Percentiles rank a stretch among this genome's conserved stretches.
These are phyloP conservation scores for Ladona fulva DNA, from an alignment of 1,140 invertebrate genomes.

Conservation along the genomic window DNA sequence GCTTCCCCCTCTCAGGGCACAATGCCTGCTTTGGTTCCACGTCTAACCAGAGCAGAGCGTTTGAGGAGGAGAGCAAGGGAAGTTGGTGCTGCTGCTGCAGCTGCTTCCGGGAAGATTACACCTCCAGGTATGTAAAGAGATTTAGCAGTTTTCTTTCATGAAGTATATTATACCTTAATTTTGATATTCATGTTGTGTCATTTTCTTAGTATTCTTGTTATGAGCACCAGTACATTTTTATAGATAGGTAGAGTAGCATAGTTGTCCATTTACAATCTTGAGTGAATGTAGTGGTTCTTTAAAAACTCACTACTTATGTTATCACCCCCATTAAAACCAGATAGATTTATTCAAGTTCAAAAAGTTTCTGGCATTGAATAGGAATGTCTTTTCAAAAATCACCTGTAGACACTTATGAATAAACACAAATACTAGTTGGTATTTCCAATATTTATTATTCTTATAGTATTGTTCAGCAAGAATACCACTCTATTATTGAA, in stretches of 20 bases:
- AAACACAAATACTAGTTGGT: too few relatives aligned
- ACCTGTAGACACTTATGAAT: too few relatives aligned
- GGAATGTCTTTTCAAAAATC: too few relatives aligned
- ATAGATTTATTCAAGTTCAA: too few relatives aligned
- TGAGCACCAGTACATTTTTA: neutral
- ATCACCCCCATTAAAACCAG: too few relatives aligned
- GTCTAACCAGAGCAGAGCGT: conserved; percentile 44
- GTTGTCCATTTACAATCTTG: too few relatives aligned
- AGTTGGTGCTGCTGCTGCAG: conserved; percentile 28
- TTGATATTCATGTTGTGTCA: neutral
- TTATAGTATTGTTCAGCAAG: too few relatives aligned
- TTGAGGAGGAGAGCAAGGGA: conserved; percentile 43
- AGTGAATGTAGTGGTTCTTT: too few relatives aligned
- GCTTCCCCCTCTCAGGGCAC: conserved; percentile 21
- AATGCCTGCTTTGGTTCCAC: conserved; percentile 32
- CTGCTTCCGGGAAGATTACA: conserved; percentile 19
- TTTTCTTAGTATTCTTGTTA: neutral
- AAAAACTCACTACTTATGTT: too few relatives aligned
- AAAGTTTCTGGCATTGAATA: too few relatives aligned
- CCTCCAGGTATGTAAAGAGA: conserved; percentile 35
- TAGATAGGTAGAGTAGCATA: neutral
- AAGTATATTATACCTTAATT: neutral
- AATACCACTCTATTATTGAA: too few relatives aligned
- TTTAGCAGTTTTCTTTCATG: neutral
- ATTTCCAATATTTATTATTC: too few relatives aligned